These are phyloP conservation scores for Nothocercus nigrocapillus DNA, from an alignment of 2,113 vertebrate genomes.

Conservation along the genomic window DNA sequence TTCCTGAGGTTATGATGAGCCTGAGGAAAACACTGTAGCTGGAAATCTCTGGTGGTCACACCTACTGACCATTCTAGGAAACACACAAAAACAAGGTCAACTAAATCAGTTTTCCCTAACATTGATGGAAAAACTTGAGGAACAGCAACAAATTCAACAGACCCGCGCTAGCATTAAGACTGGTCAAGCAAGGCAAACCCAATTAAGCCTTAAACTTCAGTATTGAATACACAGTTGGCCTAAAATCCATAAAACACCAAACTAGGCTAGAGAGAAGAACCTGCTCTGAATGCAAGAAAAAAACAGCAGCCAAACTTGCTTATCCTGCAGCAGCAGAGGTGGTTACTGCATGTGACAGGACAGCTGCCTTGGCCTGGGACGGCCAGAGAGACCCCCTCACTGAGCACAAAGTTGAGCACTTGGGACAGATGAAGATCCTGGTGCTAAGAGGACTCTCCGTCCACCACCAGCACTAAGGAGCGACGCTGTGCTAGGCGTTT, in stretches of 20 bases:
- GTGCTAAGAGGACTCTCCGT: background rate
- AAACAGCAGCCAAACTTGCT: background rate
- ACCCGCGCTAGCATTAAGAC: background rate
- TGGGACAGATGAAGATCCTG: background rate
- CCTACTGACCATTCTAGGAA: background rate
- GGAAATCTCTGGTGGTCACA: background rate
- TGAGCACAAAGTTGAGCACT: background rate
- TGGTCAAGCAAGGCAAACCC: background rate
- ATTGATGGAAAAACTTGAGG: background rate
- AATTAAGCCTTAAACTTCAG: background rate
- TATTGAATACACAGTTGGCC: rapidly evolving
- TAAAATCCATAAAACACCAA: rapidly evolving
- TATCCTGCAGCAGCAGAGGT: background rate
- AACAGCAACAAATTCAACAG: background rate
- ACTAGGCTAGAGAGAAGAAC: background rate
- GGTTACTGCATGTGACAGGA: background rate
- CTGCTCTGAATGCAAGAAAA: background rate
- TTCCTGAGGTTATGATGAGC: background rate
- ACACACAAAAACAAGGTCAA: background rate
- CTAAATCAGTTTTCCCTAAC: background rate
- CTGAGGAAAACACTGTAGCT: background rate
- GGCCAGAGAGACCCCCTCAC: background rate
- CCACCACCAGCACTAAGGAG: background rate
- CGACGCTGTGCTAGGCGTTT: background rate
- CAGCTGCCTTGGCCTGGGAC: background rate